Evolutionary conservation across 2,797 vertebrate genomes (phyloP).

Genomic region (Scyliorhinus canicula): DNA sequence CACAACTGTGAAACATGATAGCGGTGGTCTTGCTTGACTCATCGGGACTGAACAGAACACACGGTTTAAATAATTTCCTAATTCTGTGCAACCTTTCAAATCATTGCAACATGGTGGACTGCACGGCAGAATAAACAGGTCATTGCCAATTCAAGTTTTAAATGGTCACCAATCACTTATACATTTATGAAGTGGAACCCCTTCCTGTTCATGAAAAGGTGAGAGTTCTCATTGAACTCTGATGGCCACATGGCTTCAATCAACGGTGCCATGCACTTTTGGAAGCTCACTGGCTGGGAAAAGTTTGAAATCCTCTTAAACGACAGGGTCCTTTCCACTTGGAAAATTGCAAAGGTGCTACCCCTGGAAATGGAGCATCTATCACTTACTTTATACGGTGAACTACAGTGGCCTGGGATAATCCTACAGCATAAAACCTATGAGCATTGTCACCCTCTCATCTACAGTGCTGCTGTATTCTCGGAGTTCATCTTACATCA

Average conservation of each 20-base stretch:
- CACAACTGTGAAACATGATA: background rate
- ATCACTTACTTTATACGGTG: background rate
- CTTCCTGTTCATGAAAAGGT: background rate
- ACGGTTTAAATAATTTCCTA: background rate
- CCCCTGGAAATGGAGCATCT: background rate
- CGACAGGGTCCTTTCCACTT: background rate
- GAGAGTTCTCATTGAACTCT: background rate
- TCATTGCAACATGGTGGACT: background rate
- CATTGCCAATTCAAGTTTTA: background rate
- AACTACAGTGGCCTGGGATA: background rate
- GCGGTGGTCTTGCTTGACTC: background rate
- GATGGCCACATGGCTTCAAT: background rate
- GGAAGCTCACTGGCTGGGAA: background rate
- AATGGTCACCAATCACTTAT: background rate
- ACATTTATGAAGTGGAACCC: background rate
- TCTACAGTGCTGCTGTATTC: background rate
- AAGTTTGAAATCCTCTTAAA: background rate
- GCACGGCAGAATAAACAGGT: background rate
- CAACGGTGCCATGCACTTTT: background rate
- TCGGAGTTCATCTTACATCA: background rate
- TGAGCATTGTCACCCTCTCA: background rate
- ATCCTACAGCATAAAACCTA: background rate
- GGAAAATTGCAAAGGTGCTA: background rate
- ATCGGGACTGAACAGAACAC: background rate
- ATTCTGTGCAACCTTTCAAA: background rate